Base-by-base conservation (phyloP, 2,113 vertebrate genomes). In the Rattus rattus region DNA sequence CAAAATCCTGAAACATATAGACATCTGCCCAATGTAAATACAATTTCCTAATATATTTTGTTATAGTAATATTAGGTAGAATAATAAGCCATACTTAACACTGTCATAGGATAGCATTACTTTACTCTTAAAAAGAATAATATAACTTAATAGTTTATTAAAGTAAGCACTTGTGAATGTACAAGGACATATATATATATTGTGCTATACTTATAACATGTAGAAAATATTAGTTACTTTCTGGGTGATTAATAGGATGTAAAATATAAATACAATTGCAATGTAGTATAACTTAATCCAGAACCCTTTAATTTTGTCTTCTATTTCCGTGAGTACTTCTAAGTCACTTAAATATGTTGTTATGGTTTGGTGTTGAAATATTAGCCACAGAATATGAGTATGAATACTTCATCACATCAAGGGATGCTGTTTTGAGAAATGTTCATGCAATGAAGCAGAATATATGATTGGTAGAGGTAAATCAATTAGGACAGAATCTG, bases 251-350 rank as follows among this genome's bases (percentile, higher is more conserved):
- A 88, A 17, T 94, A 86, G 52, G 4, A 63, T 24, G 1, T 52
- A 19, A 54, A 0, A 22, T 49, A 65, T 0, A 5, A 67, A 8
- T 54, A 30, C 16, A 36, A 0, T 49, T 19, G 65, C 13, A 73
- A 6, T 12, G 1, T 28, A 13, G 0, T 77, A 3, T 33, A 36
- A 77, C 19, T 91, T 81, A 67, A 76, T 59, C 70, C 39, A 77
- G 8, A 6, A 3, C 2, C 4, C 9, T 52, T 20, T 2, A 28
- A 1, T 1, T 67, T 67, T 26, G 33, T 75, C 19, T 75, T 77
- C 28, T 49, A 4, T 43, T 22, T 26, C 43, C 5, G n/a, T 2
- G n/a, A 88, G 22, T 22, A 5, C 26, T 92, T 91, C 17, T 61
- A 17, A 83, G 86, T 80, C 33, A 54, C 6, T 10, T 5, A 39